These are phyloP conservation scores for Cliona cf. orientalis DNA, from an alignment of 37 sponge, comb jelly and placozoan genomes.

Conservation along the genomic window DNA sequence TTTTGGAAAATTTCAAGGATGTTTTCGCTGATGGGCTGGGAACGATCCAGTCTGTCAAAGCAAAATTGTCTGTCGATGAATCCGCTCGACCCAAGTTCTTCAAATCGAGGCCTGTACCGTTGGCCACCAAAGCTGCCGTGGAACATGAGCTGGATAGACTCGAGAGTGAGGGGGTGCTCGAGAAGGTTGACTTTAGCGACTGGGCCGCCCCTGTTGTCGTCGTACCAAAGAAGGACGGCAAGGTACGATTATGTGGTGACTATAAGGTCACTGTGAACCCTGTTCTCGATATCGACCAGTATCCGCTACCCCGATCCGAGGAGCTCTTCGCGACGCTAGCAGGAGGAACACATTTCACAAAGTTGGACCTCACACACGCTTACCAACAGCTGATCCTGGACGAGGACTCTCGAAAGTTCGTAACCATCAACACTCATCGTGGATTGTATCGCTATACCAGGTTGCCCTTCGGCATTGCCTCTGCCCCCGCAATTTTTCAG, in stretches of 20 bases:
- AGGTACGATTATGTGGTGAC: slow-evolving; percentile 63
- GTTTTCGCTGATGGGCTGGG: slow-evolving; percentile 28
- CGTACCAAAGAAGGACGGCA: slow-evolving; percentile 47
- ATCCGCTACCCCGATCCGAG: slow-evolving; percentile 28
- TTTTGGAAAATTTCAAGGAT: slow-evolving; percentile 1
- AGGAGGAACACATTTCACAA: slow-evolving; percentile 61
- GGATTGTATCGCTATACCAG: slow-evolving; percentile 31
- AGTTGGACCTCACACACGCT: slow-evolving; percentile 52
- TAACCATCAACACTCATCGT: slow-evolving; percentile 58
- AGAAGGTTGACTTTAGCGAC: slow-evolving; percentile 35
- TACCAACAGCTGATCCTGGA: slow-evolving; percentile 43
- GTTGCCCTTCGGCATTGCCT: slow-evolving; percentile 46
- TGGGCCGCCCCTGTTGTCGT: slow-evolving; percentile 69
- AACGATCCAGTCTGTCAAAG: slow-evolving; percentile 10
- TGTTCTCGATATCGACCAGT: no score
- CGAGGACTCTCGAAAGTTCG: slow-evolving; percentile 23
- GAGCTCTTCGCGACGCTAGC: slow-evolving; percentile 47
- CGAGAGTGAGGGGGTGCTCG: slow-evolving; percentile 44
- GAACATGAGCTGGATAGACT: slow-evolving; percentile 32
- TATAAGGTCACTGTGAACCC: no score
- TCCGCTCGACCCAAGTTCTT: slow-evolving; percentile 18
- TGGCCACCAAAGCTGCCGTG: slow-evolving; percentile 7
- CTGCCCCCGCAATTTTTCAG: slow-evolving; percentile 51
- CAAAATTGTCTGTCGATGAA: slow-evolving; percentile 3
- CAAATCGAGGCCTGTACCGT: slow-evolving; percentile 33